Percentiles rank a stretch among this genome's conserved stretches.
phyloP scores from a whole-genome alignment of 2,797 vertebrate species.

The Carapus acus region DNA sequence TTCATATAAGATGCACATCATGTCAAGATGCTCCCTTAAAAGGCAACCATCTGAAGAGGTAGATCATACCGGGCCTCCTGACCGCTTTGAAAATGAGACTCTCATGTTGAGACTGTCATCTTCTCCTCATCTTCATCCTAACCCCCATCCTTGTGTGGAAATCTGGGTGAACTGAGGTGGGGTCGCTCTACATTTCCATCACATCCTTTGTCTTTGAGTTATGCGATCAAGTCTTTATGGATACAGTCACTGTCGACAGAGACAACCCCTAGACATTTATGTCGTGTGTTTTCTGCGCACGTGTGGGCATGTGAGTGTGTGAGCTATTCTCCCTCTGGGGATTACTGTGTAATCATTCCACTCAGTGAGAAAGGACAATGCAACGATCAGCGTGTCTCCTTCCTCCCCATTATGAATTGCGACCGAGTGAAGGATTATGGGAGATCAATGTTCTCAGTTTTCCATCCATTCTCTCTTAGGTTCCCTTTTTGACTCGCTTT shows the following conservation, averaged over 20 bases:
- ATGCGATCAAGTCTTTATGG: no score
- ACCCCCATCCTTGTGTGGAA: no score
- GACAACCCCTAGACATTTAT: no score
- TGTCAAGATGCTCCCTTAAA: constrained; percentile 70
- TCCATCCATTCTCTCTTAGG: constrained; percentile 25
- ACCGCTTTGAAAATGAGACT: constrained; percentile 51
- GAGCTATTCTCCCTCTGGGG: no score
- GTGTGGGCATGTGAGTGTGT: no score
- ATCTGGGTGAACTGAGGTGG: constrained; percentile 22
- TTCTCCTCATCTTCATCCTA: constrained; percentile 49
- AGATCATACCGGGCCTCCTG: constrained; percentile 61
- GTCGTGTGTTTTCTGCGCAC: no score
- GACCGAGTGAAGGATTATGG: constrained; percentile 28
- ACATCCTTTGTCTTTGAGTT: no score
- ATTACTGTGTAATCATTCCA: no score
- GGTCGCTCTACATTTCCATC: background rate
- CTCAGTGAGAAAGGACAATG: no score
- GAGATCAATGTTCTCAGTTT: constrained; percentile 49
- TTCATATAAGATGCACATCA: constrained; percentile 51
- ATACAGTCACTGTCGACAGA: no score
- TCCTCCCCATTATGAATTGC: constrained; percentile 10
- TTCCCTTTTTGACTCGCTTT: constrained; percentile 49
- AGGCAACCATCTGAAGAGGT: constrained; percentile 69
- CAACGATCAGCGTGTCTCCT: constrained; percentile 15
- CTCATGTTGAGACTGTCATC: constrained; percentile 57